phyloP scores from a whole-genome alignment of 2,888 invertebrate genomes.

The Acanthacorydalis orientalis region DNA sequence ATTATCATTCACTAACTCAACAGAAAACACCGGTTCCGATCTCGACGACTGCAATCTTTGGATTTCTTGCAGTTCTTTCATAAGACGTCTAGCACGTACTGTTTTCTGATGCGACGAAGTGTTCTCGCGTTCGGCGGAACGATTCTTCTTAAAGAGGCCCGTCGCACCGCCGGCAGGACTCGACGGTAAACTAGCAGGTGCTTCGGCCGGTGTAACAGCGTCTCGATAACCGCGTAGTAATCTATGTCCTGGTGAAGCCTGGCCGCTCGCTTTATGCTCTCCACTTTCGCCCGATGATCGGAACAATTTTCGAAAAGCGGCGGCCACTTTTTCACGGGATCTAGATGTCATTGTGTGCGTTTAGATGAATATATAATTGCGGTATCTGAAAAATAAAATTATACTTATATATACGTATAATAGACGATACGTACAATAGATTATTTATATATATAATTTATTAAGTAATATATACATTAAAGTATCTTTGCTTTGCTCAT shows the following conservation, averaged over 20 bases:
- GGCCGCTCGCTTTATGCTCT: constrained; percentile 11
- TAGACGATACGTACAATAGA: no score
- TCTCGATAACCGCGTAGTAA: constrained; percentile 16
- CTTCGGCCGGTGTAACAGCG: constrained; percentile 23
- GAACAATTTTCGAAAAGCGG: constrained; percentile 63
- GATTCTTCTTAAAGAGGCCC: constrained; percentile 25
- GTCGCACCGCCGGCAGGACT: constrained; percentile 30
- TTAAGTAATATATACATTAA: no score
- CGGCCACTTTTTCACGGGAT: constrained; percentile 66
- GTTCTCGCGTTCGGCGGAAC: constrained; percentile 17
- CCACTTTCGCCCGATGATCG: constrained; percentile 36
- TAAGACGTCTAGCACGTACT: constrained; percentile 59
- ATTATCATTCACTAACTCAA: constrained; percentile 72
- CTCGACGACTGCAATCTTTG: constrained; percentile 52
- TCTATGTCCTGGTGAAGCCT: constrained; percentile 21
- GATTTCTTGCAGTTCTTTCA: constrained; percentile 74
- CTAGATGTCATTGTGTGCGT: constrained; percentile 49
- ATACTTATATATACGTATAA: no score
- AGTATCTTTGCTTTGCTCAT: no score
- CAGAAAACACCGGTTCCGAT: constrained; percentile 60
- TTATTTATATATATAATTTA: no score
- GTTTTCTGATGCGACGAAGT: constrained; percentile 32
- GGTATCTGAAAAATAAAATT: no score
- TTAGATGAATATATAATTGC: no score
- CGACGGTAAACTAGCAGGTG: constrained; percentile 29